phyloP scores from a whole-genome alignment of 23 tunicate species.

The Ascidia mentula region DNA sequence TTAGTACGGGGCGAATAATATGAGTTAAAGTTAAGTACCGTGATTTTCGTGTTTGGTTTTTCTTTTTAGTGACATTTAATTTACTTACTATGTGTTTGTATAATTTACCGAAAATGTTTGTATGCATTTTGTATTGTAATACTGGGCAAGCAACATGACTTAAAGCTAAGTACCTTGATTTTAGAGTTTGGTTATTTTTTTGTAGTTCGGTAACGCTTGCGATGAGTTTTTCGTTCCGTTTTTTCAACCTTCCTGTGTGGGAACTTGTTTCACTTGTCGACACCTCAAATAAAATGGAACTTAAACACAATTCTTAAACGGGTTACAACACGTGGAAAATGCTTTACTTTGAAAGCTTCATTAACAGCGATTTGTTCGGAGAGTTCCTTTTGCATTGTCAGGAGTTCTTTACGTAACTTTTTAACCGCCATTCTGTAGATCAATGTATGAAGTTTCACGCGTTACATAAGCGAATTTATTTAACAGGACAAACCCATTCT shows the following conservation, averaged over 20 bases:
- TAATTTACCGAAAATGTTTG: too few species aligned
- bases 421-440: not conserved
- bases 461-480: not conserved
- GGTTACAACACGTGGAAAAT: not conserved
- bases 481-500: not conserved
- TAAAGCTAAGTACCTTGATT: too few species aligned
- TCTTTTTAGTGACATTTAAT: too few species aligned
- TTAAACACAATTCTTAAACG: not conserved
- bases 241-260: not conserved
- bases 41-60: too few species aligned
- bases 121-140: too few species aligned
- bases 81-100: too few species aligned
- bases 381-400: not conserved
- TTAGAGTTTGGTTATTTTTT: not conserved
- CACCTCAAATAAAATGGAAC: not conserved
- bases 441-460: not conserved
- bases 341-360: not conserved
- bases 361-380: not conserved
- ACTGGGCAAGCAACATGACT: too few species aligned
- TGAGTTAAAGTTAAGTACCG: too few species aligned
- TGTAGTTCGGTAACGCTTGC: not conserved
- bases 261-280: not conserved
- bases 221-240: not conserved
- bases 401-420: not conserved
- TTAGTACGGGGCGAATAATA: too few species aligned